Percentiles rank a stretch among this genome's conserved stretches.
Evolutionary conservation across 2,888 invertebrate species (phyloP).

Genomic region (Gibbula magus): DNA sequence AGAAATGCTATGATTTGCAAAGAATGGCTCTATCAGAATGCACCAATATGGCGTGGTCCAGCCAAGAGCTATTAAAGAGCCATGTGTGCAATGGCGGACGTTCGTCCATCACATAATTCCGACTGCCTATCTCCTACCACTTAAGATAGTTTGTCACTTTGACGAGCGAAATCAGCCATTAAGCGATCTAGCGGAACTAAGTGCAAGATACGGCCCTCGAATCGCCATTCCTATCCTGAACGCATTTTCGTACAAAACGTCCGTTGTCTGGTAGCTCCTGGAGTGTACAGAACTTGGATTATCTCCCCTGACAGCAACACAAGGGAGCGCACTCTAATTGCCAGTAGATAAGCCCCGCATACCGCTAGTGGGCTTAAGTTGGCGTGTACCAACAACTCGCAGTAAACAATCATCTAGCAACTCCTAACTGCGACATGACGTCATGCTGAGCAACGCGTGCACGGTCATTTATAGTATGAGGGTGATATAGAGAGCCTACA

Average conservation of each 20-base stretch:
- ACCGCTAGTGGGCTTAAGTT: not conserved
- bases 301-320: slow-evolving; percentile 4
- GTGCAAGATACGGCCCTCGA: not conserved
- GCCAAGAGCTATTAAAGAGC: too few species aligned
- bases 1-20: too few species aligned
- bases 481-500: too few species aligned
- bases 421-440: not conserved
- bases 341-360: not conserved
- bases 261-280: not conserved
- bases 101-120: too few species aligned
- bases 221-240: not conserved
- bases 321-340: not conserved
- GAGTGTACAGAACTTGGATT: not conserved
- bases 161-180: too few species aligned
- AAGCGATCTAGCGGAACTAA: not conserved
- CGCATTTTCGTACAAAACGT: not conserved
- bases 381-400: not conserved
- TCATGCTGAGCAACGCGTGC: not conserved
- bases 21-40: too few species aligned
- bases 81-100: too few species aligned
- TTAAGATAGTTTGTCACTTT: too few species aligned
- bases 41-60: too few species aligned
- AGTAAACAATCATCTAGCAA: not conserved
- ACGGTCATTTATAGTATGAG: not conserved
- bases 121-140: too few species aligned